Evolutionary conservation across 2,888 invertebrate species (phyloP).

Genomic region (Abrostola triplasia): DNA sequence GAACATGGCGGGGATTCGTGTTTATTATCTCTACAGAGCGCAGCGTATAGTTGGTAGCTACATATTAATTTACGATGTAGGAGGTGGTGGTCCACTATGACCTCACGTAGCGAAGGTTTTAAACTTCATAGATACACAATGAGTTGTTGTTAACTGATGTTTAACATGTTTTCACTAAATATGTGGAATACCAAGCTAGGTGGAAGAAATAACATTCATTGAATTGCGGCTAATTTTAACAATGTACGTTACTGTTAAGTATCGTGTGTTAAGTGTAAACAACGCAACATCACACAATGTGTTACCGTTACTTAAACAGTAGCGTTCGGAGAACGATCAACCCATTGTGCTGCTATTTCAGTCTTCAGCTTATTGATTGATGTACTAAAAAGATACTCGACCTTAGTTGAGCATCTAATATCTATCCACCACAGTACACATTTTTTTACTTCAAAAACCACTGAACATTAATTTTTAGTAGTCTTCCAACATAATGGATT

Average conservation of each 20-base stretch:
- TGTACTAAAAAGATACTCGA: conserved; percentile 39
- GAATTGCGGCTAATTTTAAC: conserved; percentile 75
- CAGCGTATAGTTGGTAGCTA: background rate
- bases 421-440: too few relatives aligned
- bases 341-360: conserved; percentile 63
- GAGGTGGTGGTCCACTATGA: background rate
- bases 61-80: background rate
- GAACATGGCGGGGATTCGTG: too few relatives aligned
- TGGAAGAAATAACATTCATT: conserved; percentile 69
- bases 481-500: too few relatives aligned
- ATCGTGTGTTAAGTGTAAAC: conserved; percentile 74
- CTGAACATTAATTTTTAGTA: too few relatives aligned
- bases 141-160: conserved; percentile 32
- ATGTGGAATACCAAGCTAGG: conserved; percentile 59
- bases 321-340: conserved; percentile 67
- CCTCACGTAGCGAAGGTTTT: conserved; percentile 5
- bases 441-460: too few relatives aligned
- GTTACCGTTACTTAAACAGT: conserved; percentile 71
- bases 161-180: conserved; percentile 69
- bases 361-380: conserved; percentile 49
- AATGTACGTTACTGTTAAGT: conserved; percentile 73
- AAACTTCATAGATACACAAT: conserved; percentile 22
- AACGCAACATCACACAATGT: conserved; percentile 71
- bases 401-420: conserved; percentile 20
- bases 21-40: background rate